A percentile compares a stretch with the other conserved stretches of the same genome.
These are phyloP conservation scores for Andrena trimmerana DNA, from an alignment of 2,888 invertebrate genomes.

Conservation along the genomic window DNA sequence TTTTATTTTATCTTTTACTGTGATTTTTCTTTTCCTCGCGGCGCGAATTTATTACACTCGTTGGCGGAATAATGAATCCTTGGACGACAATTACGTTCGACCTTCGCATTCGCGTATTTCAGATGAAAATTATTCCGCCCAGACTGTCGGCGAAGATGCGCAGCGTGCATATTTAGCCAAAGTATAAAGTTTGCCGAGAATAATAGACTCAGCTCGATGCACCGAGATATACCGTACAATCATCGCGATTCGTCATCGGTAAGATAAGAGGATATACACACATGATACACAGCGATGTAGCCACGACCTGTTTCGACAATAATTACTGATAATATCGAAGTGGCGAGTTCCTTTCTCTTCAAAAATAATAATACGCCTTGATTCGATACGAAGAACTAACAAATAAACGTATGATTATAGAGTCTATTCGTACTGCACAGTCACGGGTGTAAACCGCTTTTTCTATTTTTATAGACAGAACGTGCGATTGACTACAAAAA, in stretches of 20 bases:
- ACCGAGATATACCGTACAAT: slow-evolving; percentile 18
- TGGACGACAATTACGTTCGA: neutral
- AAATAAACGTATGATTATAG: slow-evolving; percentile 30
- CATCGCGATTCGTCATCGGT: slow-evolving; percentile 53
- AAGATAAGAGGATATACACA: slow-evolving; percentile 37
- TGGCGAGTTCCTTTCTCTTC: neutral
- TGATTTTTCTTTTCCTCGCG: neutral
- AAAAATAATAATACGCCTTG: slow-evolving; percentile 35
- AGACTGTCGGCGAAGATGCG: neutral
- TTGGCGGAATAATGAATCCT: neutral
- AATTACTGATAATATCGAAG: slow-evolving; percentile 9
- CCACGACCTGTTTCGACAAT: slow-evolving; percentile 9
- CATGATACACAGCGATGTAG: neutral
- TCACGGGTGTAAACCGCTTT: neutral
- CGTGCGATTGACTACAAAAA: neutral
- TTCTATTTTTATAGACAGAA: neutral
- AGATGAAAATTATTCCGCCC: slow-evolving; percentile 19
- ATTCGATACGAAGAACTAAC: slow-evolving; percentile 36
- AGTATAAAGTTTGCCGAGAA: slow-evolving; percentile 10
- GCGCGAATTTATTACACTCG: neutral
- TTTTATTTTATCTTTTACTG: neutral
- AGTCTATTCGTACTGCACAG: neutral
- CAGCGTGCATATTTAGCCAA: slow-evolving; percentile 10
- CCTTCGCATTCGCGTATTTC: neutral
- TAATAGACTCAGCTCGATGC: neutral